phyloP scores from a whole-genome alignment of 2,888 invertebrate genomes.

The Zaprionus bogoriensis region DNA sequence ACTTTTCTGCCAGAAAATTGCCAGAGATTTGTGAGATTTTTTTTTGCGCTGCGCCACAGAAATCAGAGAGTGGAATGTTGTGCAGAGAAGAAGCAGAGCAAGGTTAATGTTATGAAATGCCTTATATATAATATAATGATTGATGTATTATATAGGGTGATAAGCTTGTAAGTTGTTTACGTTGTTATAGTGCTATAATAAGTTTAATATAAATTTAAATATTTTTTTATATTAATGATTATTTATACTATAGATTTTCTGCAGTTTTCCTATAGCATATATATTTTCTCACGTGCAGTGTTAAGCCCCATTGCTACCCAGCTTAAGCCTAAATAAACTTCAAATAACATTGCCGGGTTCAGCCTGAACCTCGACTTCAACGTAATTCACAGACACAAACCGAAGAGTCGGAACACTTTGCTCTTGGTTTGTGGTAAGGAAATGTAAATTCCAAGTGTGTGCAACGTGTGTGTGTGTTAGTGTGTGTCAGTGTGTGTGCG shows the following conservation, averaged over 20 bases:
- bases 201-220: not conserved
- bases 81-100: not conserved
- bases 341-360: constrained; percentile 44
- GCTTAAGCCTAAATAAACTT: constrained; percentile 41
- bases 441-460: constrained; percentile 47
- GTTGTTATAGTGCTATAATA: too few relatives aligned
- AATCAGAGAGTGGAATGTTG: constrained; percentile 18
- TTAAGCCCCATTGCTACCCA: constrained; percentile 33
- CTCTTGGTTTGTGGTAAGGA: constrained; percentile 53
- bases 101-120: not conserved
- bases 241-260: not conserved
- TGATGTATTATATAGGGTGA: too few relatives aligned
- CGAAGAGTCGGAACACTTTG: constrained; percentile 42
- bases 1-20: constrained; percentile 47
- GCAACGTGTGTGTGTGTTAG: constrained; percentile 7
- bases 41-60: constrained; percentile 26
- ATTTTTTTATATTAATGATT: too few relatives aligned
- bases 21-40: constrained; percentile 36
- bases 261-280: not conserved
- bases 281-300: constrained; percentile 30
- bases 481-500: constrained; percentile 22
- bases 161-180: too few relatives aligned
- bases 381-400: constrained; percentile 51
- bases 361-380: constrained; percentile 39
- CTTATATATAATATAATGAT: not conserved